Percentiles rank a stretch among this genome's conserved stretches.
Conservation (phyloP, 2,113 vertebrate genomes). For the Muscicapa adusta region DNA sequence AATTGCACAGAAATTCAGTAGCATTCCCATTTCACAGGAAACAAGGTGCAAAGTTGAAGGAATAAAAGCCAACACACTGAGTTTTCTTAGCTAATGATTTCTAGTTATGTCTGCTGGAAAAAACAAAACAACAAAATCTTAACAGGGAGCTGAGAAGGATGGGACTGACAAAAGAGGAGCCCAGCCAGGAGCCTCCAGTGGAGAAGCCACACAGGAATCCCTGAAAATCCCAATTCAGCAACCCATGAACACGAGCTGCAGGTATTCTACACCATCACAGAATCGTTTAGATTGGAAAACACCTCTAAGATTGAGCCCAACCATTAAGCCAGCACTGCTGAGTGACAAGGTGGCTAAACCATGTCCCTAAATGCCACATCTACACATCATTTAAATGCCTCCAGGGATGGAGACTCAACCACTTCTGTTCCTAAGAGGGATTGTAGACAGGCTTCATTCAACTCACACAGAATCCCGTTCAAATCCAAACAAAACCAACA, state of each 20-base stretch:
- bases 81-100: neutral
- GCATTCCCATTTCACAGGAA: fast-evolving
- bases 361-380: neutral
- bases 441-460: neutral
- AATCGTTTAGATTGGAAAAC: neutral
- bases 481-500: neutral
- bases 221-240: neutral
- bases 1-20: neutral
- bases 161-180: neutral
- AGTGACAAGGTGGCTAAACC: neutral
- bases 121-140: neutral
- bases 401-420: neutral
- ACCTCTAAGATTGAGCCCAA: neutral
- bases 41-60: neutral
- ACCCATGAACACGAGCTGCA: neutral
- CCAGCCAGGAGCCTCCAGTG: neutral
- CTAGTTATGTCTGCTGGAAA: neutral
- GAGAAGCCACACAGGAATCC: neutral
- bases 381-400: fast-evolving
- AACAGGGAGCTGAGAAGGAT: fast-evolving
- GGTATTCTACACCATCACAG: neutral
- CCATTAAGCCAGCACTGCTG: neutral
- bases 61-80: neutral
- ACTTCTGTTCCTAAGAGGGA: neutral
- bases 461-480: neutral